A percentile compares a stretch with the other conserved stretches of the same genome.
These are phyloP conservation scores for Solenopsis fugax DNA, from an alignment of 1,140 invertebrate species.

Conservation along the genomic window DNA sequence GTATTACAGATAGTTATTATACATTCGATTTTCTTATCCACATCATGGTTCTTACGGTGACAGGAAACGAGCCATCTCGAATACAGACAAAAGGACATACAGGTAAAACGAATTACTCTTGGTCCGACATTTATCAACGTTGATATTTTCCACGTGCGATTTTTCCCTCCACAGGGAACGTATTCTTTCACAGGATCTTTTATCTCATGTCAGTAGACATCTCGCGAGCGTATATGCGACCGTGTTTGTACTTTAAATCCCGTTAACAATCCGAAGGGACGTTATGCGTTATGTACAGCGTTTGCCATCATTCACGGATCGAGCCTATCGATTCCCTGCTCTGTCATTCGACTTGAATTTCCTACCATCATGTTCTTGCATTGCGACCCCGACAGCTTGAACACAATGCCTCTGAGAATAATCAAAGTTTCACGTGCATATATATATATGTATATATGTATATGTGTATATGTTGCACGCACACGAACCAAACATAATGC, in stretches of 20 bases:
- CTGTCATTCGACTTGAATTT: slow-evolving; percentile 66
- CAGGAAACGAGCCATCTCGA: slow-evolving; percentile 23
- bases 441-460: too few relatives aligned
- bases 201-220: slow-evolving; percentile 31
- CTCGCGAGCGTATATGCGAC: slow-evolving; percentile 34
- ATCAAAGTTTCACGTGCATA: slow-evolving; percentile 53
- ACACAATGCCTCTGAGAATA: slow-evolving; percentile 64
- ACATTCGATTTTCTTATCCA: slow-evolving; percentile 6
- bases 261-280: slow-evolving; percentile 50
- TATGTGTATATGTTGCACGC: background rate
- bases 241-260: background rate
- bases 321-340: slow-evolving; percentile 55
- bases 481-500: slow-evolving; percentile 36
- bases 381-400: slow-evolving; percentile 11
- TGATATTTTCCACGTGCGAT: slow-evolving; percentile 32
- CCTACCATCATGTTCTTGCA: slow-evolving; percentile 35
- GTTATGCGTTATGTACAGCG: slow-evolving; percentile 41
- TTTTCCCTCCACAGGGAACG: slow-evolving; percentile 13
- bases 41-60: background rate
- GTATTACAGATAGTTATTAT: slow-evolving; percentile 15
- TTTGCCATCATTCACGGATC: slow-evolving; percentile 19
- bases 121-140: slow-evolving; percentile 56
- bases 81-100: background rate
- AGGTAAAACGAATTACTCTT: slow-evolving; percentile 37
- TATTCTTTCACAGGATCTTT: slow-evolving; percentile 36